Evolutionary conservation across 2,113 vertebrate species (phyloP).

Genomic region (Asarcornis scutulata): DNA sequence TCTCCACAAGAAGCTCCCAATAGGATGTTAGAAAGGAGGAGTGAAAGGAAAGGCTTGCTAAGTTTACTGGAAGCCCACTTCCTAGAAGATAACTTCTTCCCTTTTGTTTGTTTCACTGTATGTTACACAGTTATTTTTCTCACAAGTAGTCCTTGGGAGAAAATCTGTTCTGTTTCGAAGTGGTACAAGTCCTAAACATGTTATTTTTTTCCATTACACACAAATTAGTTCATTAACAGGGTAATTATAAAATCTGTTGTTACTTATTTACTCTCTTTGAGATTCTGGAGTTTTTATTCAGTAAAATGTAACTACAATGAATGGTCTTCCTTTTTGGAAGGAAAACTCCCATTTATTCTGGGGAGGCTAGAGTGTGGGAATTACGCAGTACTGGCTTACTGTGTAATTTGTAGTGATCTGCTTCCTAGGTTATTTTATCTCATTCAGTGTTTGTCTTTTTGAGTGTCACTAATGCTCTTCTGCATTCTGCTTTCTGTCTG

Average conservation of each 20-base stretch:
- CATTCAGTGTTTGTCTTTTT: not conserved
- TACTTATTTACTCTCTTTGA: not conserved
- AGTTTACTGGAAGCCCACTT: not conserved
- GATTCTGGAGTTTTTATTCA: not conserved
- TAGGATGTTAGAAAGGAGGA: not conserved
- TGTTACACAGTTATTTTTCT: not conserved
- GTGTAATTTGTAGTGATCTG: not conserved
- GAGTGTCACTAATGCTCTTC: not conserved
- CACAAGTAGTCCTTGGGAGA: not conserved
- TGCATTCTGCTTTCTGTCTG: not conserved
- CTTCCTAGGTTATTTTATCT: not conserved
- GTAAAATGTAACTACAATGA: not conserved
- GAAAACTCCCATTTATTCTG: not conserved
- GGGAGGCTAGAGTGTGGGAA: not conserved
- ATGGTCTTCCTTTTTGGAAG: not conserved
- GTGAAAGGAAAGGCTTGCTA: not conserved
- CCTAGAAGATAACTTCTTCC: not conserved
- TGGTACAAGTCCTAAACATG: not conserved
- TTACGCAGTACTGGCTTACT: not conserved
- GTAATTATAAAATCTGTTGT: not conserved
- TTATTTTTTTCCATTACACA: not conserved
- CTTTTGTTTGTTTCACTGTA: not conserved
- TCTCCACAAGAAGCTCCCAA: not conserved
- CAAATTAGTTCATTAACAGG: not conserved
- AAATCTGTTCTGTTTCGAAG: not conserved